These are phyloP conservation scores for Harmothoe impar DNA, from an alignment of 2,888 invertebrate genomes.

Conservation along the genomic window DNA sequence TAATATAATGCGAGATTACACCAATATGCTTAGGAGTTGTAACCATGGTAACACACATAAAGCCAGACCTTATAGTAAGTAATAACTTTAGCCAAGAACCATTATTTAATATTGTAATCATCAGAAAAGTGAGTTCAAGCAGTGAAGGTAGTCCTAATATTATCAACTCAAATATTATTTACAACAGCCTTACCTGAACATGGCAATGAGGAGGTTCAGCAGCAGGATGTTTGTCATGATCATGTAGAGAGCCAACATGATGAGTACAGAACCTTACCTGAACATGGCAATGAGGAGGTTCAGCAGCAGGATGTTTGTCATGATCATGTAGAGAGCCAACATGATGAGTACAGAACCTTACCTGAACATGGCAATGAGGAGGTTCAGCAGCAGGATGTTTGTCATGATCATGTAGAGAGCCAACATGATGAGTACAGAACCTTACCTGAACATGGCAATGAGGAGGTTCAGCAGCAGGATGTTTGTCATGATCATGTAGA, in stretches of 20 bases:
- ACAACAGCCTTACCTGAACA: constrained; percentile 81
- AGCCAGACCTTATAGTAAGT: too few relatives aligned
- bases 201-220: constrained; percentile 83
- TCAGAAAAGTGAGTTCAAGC: too few relatives aligned
- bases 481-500: constrained; percentile 83
- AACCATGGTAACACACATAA: too few relatives aligned
- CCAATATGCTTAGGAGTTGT: too few relatives aligned
- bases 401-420: constrained; percentile 82
- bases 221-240: constrained; percentile 82
- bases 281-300: constrained; percentile 84
- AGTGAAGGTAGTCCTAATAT: too few relatives aligned
- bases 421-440: too few relatives aligned
- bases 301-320: constrained; percentile 82
- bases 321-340: constrained; percentile 81
- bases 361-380: constrained; percentile 84
- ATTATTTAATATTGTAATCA: too few relatives aligned
- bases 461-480: constrained; percentile 83
- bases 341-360: too few relatives aligned
- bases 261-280: constrained; percentile 79
- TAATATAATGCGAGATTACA: too few relatives aligned
- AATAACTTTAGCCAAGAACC: too few relatives aligned
- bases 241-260: constrained; percentile 81
- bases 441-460: constrained; percentile 84
- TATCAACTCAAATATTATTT: too few relatives aligned
- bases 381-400: constrained; percentile 83